Conservation (phyloP, 2,797 vertebrate genomes). For the Fringilla coelebs region DNA sequence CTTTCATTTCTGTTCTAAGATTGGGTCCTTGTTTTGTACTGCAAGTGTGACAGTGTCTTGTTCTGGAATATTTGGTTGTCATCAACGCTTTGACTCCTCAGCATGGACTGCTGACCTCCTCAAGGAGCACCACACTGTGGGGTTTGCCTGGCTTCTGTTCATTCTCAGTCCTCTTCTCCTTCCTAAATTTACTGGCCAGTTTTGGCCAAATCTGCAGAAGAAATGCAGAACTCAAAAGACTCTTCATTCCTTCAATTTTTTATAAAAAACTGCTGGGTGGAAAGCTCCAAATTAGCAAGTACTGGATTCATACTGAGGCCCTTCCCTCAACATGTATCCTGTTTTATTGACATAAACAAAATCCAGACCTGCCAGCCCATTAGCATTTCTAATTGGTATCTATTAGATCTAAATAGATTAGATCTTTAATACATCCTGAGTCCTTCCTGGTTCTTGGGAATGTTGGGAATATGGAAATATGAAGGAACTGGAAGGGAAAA, state of each 20-base stretch:
- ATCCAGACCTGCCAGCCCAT: neutral
- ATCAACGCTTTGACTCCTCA: neutral
- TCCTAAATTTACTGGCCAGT: neutral
- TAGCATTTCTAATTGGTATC: neutral
- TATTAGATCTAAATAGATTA: neutral
- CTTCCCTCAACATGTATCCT: neutral
- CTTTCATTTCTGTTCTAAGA: neutral
- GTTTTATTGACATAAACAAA: neutral
- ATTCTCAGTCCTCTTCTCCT: neutral
- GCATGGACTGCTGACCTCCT: rapidly evolving
- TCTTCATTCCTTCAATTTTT: neutral
- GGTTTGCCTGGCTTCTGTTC: neutral
- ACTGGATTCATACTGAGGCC: neutral
- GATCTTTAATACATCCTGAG: neutral
- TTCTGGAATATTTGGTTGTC: neutral
- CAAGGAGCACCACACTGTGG: neutral
- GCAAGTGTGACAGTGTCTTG: neutral
- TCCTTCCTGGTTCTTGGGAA: neutral
- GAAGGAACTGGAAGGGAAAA: neutral
- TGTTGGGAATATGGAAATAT: neutral
- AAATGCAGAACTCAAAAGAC: neutral
- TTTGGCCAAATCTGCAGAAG: neutral
- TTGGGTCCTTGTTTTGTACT: neutral
- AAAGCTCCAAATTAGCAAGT: neutral
- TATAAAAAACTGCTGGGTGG: neutral